A percentile compares a stretch with the other conserved stretches of the same genome.
Evolutionary conservation across 2,888 invertebrate species (phyloP).

Genomic region (Archaeoteleia sp.): DNA sequence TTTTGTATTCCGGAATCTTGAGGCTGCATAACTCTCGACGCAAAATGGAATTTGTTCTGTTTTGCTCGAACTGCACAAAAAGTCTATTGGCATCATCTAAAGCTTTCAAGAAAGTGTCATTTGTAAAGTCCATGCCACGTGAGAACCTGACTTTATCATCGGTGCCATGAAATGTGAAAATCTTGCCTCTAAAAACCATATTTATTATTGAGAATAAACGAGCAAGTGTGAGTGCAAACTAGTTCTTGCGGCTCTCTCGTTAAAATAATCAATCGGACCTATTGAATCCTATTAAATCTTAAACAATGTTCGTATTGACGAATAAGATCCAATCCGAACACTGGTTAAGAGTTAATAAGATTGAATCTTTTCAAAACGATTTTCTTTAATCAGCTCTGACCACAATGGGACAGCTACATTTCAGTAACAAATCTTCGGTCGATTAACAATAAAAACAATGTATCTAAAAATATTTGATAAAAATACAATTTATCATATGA

Average conservation of each 20-base stretch:
- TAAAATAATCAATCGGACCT: too few relatives aligned
- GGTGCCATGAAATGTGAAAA: constrained; percentile 19
- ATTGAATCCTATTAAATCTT: too few relatives aligned
- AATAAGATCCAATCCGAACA: too few relatives aligned
- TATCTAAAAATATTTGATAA: neutral
- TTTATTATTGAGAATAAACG: neutral
- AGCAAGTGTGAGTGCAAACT: too few relatives aligned
- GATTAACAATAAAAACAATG: neutral
- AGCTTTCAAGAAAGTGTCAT: constrained; percentile 13
- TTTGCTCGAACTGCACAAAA: constrained; percentile 17
- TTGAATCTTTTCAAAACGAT: too few relatives aligned
- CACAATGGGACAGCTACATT: too few relatives aligned
- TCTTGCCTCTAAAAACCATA: constrained; percentile 24
- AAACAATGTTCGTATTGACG: too few relatives aligned
- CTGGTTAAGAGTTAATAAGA: too few relatives aligned
- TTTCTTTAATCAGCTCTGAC: too few relatives aligned
- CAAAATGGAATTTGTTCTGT: constrained; percentile 12
- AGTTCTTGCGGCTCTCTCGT: too few relatives aligned
- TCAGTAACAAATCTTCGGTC: too few relatives aligned
- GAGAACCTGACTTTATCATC: constrained; percentile 15
- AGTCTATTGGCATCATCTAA: constrained; percentile 14
- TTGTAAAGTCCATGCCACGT: neutral
- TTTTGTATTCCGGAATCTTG: constrained; percentile 8
- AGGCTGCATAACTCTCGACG: neutral
- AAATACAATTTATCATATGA: constrained; percentile 3